phyloP scores from a whole-genome alignment of 2,888 invertebrate species.

The Ceraclea dissimilis region DNA sequence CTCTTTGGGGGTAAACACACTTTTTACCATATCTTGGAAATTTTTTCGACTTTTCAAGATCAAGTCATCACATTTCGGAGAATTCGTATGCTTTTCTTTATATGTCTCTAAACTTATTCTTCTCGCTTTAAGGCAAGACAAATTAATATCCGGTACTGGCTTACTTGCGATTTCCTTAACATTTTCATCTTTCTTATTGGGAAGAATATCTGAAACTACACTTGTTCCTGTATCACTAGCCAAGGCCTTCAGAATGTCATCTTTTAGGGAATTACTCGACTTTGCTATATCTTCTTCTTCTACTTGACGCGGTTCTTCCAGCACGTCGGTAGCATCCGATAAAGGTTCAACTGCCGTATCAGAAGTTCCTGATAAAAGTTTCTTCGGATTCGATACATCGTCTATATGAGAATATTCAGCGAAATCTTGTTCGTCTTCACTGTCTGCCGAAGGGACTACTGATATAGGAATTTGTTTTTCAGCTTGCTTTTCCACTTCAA shows the following conservation, averaged over 20 bases:
- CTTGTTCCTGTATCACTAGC: slow-evolving; percentile 2
- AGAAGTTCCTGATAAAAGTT: background rate
- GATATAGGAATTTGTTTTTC: background rate
- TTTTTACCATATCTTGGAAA: slow-evolving; percentile 28
- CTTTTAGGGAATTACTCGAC: background rate
- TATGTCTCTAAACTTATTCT: slow-evolving; percentile 46
- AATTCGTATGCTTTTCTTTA: slow-evolving; percentile 35
- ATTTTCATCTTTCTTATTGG: background rate
- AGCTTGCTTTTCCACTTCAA: background rate
- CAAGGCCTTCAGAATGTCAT: slow-evolving; percentile 17
- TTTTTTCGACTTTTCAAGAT: slow-evolving; percentile 8
- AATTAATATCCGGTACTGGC: slow-evolving; percentile 1
- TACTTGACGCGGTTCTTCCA: no score
- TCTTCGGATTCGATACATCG: no score
- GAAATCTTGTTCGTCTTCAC: background rate
- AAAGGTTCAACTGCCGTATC: background rate
- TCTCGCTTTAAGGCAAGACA: slow-evolving; percentile 34
- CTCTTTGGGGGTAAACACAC: slow-evolving; percentile 45
- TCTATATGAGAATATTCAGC: no score
- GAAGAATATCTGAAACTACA: background rate
- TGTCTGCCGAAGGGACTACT: background rate
- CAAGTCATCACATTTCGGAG: background rate
- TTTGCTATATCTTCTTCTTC: background rate
- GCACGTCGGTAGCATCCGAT: background rate
- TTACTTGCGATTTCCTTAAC: background rate